Conservation (phyloP, 53 echinoderm and acorn worm genomes). For the Echinarachnius parma region DNA sequence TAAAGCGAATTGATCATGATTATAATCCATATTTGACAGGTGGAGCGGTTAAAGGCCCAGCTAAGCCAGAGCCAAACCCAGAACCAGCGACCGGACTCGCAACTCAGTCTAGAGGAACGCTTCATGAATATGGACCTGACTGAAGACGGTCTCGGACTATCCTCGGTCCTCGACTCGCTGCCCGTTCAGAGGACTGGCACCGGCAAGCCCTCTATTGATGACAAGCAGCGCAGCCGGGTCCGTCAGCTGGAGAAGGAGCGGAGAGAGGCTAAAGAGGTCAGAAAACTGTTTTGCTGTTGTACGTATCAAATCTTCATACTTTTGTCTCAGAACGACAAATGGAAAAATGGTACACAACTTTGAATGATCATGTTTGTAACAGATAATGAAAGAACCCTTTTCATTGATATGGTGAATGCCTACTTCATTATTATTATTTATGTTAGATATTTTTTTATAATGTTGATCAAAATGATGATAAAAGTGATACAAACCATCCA, state of each 20-base stretch:
- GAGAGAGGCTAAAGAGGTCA: slow-evolving; percentile 82
- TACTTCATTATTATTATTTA: too few relatives aligned
- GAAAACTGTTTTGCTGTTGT: neutral
- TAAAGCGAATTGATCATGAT: too few relatives aligned
- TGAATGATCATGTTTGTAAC: too few relatives aligned
- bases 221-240: slow-evolving; percentile 67
- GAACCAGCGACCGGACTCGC: slow-evolving; percentile 61
- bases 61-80: slow-evolving; percentile 51
- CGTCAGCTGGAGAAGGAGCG: slow-evolving; percentile 83
- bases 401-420: too few relatives aligned
- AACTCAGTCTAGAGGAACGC: slow-evolving; percentile 94
- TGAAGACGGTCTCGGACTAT: slow-evolving; percentile 35
- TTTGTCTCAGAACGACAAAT: too few relatives aligned
- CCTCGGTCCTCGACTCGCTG: slow-evolving; percentile 20
- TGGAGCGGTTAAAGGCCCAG: slow-evolving; percentile 74
- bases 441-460: too few relatives aligned
- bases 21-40: slow-evolving; percentile 57
- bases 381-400: too few relatives aligned
- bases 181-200: slow-evolving; percentile 42
- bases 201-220: slow-evolving; percentile 63
- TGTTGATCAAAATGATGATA: too few relatives aligned
- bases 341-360: too few relatives aligned
- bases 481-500: too few relatives aligned
- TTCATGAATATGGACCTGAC: slow-evolving; percentile 93
- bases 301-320: too few relatives aligned